Base-by-base conservation (phyloP, 2,113 vertebrate species). In the Mohoua ochrocephala region DNA sequence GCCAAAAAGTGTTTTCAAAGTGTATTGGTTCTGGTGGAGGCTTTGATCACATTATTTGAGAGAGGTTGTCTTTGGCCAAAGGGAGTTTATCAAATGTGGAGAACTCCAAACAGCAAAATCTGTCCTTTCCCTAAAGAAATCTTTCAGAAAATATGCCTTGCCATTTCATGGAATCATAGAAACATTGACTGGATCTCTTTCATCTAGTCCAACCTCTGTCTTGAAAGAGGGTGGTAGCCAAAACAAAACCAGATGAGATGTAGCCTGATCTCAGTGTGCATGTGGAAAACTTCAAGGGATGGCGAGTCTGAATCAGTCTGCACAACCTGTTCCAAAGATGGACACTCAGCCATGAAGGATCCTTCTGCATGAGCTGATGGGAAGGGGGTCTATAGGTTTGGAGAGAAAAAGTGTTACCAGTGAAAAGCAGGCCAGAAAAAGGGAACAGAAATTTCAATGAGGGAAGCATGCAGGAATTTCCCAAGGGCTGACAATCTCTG, bases 261-360 rank as follows among this genome's bases (percentile, higher is more conserved):
- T 28, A 77, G 17, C 3, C 37, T 70, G 9, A 18, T 44, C 35
- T 64, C 44, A 31, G 6, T 47, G 7, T 19, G 13, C 20, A 8
- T n/a, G 7, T 57, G 10, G 37, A 73, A 69, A 65, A 44, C 7
- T 12, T 84, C 26, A n/a, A 44, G 1, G 6, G 5, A 31, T 28
- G 7, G 9, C 3, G 1, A 41, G 9, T 42, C 18, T 6, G 17
- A 47, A 1, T 10, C 11, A 39, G 37, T 63, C 7, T n/a, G 16
- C 5, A 35, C 41, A 64, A 37, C 2, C 19, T 75, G 5, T 41
- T 61, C 13, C 31, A 50, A 1, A 42, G 27, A 35, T 16, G 27
- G 35, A 39, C 1, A 1, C 7, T 45, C 3, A 50, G 12, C 26
- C 15, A 23, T 28, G 16, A 59, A 28, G 11, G 6, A 24, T 70